Conservation (phyloP, 2,797 vertebrate species). For the Etheostoma nigrum region DNA sequence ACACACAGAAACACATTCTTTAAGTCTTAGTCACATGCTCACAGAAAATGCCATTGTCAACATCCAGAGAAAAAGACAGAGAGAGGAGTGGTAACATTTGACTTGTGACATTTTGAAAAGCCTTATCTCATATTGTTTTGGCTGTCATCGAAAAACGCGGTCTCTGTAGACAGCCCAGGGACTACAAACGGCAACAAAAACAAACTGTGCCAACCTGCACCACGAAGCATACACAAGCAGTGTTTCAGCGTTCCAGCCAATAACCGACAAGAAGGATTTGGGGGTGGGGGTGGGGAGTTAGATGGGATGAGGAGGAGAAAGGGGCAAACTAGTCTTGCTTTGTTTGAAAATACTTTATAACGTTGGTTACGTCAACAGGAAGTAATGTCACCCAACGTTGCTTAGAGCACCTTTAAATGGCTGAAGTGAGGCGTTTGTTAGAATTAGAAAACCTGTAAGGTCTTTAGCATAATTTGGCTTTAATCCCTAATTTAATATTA, state of each 20-base stretch:
- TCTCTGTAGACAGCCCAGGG: too few relatives aligned
- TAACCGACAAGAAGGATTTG: too few relatives aligned
- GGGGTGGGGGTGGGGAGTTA: too few relatives aligned
- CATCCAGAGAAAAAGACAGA: slow-evolving; percentile 56
- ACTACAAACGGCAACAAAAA: too few relatives aligned
- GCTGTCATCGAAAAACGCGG: slow-evolving; percentile 17
- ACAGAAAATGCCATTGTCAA: slow-evolving; percentile 81
- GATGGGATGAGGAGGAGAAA: too few relatives aligned
- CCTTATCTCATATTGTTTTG: slow-evolving; percentile 53
- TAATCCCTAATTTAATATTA: neutral
- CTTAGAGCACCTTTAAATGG: neutral
- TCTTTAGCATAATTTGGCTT: neutral
- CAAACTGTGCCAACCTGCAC: too few relatives aligned
- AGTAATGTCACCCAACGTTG: too few relatives aligned
- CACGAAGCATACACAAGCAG: too few relatives aligned
- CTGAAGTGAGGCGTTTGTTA: neutral
- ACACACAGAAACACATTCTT: slow-evolving; percentile 73
- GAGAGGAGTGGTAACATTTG: slow-evolving; percentile 4
- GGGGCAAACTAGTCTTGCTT: too few relatives aligned
- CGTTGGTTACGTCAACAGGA: too few relatives aligned
- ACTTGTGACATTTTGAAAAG: slow-evolving; percentile 63
- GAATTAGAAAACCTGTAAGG: neutral
- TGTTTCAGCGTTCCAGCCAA: too few relatives aligned
- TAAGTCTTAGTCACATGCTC: slow-evolving; percentile 72
- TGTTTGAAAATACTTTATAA: too few relatives aligned